A percentile compares a stretch with the other conserved stretches of the same genome.
Conservation (phyloP, 2,113 vertebrate genomes). For the Marmota flaviventris region DNA sequence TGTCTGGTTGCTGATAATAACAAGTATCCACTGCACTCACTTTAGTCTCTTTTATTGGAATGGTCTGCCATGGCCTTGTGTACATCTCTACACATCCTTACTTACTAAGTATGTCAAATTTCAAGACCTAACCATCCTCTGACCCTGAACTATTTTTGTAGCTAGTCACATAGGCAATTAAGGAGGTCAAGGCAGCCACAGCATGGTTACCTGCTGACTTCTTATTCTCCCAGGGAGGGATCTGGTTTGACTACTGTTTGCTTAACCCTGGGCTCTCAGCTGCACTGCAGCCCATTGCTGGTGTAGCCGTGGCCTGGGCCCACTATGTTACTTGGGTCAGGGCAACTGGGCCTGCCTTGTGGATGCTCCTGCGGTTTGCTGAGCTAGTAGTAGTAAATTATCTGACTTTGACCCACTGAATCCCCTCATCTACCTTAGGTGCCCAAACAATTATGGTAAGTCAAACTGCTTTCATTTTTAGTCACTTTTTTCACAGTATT, state of each 20-base stretch:
- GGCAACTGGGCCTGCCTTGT: no score
- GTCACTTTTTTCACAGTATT: no score
- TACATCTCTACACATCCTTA: background rate
- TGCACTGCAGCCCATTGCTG: background rate
- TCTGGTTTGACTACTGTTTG: background rate
- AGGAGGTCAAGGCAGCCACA: background rate
- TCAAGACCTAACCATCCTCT: background rate
- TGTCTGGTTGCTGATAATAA: background rate
- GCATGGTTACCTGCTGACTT: background rate
- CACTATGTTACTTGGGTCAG: rapidly evolving
- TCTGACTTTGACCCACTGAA: background rate
- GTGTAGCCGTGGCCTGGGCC: background rate
- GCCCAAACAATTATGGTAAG: background rate
- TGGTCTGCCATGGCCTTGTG: background rate
- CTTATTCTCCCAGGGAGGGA: background rate
- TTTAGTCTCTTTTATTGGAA: background rate
- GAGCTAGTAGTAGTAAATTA: background rate
- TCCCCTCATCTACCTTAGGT: background rate
- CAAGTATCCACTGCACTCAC: background rate
- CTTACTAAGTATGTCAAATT: background rate
- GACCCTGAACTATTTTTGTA: background rate
- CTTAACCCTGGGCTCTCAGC: background rate
- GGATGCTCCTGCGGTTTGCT: background rate
- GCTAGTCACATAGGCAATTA: background rate
- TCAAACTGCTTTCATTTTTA: background rate